These are phyloP conservation scores for Bothrops jararaca DNA, from an alignment of 2,113 vertebrate genomes.

Conservation along the genomic window DNA sequence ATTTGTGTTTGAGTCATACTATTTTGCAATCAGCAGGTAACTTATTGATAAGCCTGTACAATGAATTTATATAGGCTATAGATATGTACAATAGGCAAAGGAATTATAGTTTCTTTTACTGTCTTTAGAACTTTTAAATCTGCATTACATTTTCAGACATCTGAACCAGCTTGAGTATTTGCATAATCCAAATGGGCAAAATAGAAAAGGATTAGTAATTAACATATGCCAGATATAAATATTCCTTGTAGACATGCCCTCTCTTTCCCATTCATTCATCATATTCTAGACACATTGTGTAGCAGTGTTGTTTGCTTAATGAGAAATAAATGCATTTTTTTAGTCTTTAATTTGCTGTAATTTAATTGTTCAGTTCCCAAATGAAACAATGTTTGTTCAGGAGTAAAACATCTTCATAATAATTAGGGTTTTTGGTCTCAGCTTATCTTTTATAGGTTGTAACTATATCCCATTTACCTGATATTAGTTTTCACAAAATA, in stretches of 20 bases:
- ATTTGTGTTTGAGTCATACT: not conserved
- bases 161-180: not conserved
- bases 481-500: not conserved
- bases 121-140: not conserved
- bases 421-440: not conserved
- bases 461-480: not conserved
- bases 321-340: not conserved
- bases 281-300: not conserved
- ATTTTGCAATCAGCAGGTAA: not conserved
- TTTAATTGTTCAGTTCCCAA: not conserved
- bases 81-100: too few species aligned
- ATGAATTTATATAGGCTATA: not conserved
- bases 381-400: not conserved
- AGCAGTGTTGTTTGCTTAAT: not conserved
- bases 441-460: not conserved
- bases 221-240: not conserved
- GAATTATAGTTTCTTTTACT: not conserved
- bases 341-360: not conserved
- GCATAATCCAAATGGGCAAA: not conserved
- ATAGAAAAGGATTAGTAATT: not conserved
- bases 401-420: not conserved
- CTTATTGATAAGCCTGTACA: not conserved
- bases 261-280: not conserved
- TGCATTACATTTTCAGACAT: not conserved
- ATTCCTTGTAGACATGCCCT: not conserved